Evolutionary conservation across 2,888 invertebrate species (phyloP), one percentile per base, ranked within the genome.

Genomic region (Hylaea fasciaria): DNA sequence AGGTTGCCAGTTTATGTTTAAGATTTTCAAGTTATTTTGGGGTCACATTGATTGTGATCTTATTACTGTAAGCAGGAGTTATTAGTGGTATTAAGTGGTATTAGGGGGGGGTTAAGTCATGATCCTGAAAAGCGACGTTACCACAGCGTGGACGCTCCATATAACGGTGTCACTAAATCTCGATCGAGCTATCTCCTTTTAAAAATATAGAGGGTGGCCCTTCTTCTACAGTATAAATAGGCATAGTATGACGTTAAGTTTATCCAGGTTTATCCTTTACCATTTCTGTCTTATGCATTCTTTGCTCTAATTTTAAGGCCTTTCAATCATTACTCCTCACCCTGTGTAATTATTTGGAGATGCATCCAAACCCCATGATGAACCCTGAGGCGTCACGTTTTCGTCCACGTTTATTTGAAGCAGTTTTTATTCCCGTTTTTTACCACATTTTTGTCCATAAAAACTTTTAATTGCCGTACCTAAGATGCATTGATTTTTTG

Each of bases 321-420:
- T 87, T 91, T 89, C 91, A 91, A 92, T 91, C 90, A 90, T 88
- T 12, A 14, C 81, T n/a, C 80, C 79, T 78, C 77, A 83, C 80
- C 81, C 77, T 84, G 74, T 91, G 85, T 91, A 91, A 92, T 92
- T 91, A 92, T 86, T 89, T 85, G 77, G 87, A 84, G 86, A 87
- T 86, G 83, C 84, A 83, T 39, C 55, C 50, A 47, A 58, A 56
- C 78, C 81, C 77, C 73, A 73, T 78, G 83, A 83, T 85, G 86
- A 83, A 77, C 69, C 89, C 78, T 48, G 57, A 49, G 87, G 90
- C 87, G 78, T 80, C 79, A 77, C 75, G 74, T 66, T 70, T 72
- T 74, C 78, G 14, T 53, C 41, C 17, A 17, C 43, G 35, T 76
- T 71, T 75, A 65, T 69, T 67, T 54, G 13, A 41, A 40, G 43